Conservation (phyloP, 2,797 vertebrate genomes). For the Galagoides demidoff region DNA sequence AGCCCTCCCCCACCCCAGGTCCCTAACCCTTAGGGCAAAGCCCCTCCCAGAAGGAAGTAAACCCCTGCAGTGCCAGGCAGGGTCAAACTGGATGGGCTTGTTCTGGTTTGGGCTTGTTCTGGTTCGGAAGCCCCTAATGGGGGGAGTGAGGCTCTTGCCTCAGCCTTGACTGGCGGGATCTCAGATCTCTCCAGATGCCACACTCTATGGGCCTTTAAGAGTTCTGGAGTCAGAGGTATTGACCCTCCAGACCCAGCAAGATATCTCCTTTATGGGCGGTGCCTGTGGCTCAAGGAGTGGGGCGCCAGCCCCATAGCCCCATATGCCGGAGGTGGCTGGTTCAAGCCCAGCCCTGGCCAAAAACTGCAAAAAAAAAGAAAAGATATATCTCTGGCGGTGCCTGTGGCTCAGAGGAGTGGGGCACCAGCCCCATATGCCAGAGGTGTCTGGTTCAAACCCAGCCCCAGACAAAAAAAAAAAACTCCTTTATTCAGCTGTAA, state of each 20-base stretch:
- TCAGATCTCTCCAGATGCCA: background rate
- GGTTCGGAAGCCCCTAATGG: background rate
- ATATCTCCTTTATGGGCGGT: background rate
- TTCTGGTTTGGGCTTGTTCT: background rate
- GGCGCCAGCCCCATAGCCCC: no score
- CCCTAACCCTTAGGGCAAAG: slow-evolving; percentile 66
- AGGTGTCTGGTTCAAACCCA: no score
- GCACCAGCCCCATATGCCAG: no score
- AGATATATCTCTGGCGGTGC: no score
- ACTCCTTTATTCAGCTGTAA: background rate
- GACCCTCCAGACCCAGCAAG: slow-evolving; percentile 28
- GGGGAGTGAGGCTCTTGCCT: background rate
- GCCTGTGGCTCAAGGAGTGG: no score
- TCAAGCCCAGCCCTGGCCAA: no score
- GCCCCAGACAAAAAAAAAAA: no score
- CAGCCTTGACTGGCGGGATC: background rate
- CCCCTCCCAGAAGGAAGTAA: slow-evolving; percentile 57
- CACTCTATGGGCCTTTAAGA: background rate
- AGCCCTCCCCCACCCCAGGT: slow-evolving; percentile 34
- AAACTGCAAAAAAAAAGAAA: no score
- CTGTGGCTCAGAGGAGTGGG: no score
- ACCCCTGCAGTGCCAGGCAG: background rate
- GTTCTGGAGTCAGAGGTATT: background rate
- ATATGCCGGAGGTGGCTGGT: no score
- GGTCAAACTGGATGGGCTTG: slow-evolving; percentile 50